Conservation (phyloP, 2,797 vertebrate genomes). For the Poeciliopsis turneri region DNA sequence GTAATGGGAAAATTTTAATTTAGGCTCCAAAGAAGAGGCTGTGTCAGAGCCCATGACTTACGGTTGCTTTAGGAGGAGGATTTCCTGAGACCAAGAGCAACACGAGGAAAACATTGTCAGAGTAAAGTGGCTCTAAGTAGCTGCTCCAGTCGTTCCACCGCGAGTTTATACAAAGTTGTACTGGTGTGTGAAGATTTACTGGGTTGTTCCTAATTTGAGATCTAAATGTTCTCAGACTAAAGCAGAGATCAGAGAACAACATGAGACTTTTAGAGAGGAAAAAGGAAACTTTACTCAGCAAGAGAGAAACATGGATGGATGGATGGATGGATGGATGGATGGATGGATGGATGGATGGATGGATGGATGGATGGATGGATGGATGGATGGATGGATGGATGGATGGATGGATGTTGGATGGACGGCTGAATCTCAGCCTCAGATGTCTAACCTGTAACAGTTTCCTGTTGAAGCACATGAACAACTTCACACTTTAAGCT, state of each 20-base stretch:
- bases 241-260: neutral
- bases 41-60: conserved; percentile 26
- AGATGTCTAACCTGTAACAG: too few relatives aligned
- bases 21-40: conserved; percentile 18
- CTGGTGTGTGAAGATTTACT: neutral
- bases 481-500: neutral
- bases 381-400: accelerated
- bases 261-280: neutral
- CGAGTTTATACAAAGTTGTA: neutral
- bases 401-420: too few relatives aligned
- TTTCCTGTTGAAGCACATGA: neutral
- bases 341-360: neutral
- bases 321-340: neutral
- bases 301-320: neutral
- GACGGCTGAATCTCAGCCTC: neutral
- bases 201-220: neutral
- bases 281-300: neutral
- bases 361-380: neutral
- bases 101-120: neutral
- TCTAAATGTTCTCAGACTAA: neutral
- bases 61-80: conserved; percentile 1
- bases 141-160: neutral
- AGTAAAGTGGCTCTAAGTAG: neutral
- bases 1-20: conserved; percentile 35
- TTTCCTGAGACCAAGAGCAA: conserved; percentile 5